Conservation (phyloP, 2,797 vertebrate genomes). For the Falco berigora region DNA sequence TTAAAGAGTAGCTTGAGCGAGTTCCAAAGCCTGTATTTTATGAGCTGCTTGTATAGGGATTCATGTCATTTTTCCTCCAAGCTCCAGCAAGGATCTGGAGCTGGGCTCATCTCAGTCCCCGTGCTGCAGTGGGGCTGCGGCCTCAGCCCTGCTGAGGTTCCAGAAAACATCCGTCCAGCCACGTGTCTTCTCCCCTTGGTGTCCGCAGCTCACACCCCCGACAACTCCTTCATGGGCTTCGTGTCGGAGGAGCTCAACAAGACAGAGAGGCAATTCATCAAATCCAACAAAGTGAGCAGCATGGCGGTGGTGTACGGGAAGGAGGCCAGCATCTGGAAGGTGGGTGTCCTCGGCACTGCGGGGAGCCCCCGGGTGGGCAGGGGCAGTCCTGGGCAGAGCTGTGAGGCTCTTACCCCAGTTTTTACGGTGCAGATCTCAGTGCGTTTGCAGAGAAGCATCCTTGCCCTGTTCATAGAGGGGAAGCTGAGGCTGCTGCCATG, state of each 20-base stretch:
- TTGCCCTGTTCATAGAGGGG: fast-evolving
- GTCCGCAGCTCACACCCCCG: conserved; percentile 87
- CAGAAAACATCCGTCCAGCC: not conserved
- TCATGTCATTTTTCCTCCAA: not conserved
- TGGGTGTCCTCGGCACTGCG: conserved; percentile 26
- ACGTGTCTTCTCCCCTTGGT: not conserved
- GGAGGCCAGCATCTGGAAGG: conserved; percentile 98
- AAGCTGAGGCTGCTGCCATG: not conserved
- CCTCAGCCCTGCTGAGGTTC: not conserved
- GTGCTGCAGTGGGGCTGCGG: fast-evolving
- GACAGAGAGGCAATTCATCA: conserved; percentile 83
- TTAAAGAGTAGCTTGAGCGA: fast-evolving
- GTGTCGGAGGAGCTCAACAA: conserved; percentile 91
- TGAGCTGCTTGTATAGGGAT: not conserved
- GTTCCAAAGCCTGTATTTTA: not conserved
- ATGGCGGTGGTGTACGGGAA: conserved; percentile 94
- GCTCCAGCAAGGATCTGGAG: not conserved
- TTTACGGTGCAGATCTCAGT: not conserved
- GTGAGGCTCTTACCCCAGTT: not conserved
- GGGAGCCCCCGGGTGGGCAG: not conserved
- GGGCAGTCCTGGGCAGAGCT: not conserved
- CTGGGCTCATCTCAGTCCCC: fast-evolving
- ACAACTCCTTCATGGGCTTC: conserved; percentile 97
- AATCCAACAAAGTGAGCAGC: conserved; percentile 83
- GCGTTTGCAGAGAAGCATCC: not conserved